Percentiles rank a stretch among this genome's conserved stretches.
phyloP scores from a whole-genome alignment of 2,888 invertebrate species.

The Cerastis rubricosa region DNA sequence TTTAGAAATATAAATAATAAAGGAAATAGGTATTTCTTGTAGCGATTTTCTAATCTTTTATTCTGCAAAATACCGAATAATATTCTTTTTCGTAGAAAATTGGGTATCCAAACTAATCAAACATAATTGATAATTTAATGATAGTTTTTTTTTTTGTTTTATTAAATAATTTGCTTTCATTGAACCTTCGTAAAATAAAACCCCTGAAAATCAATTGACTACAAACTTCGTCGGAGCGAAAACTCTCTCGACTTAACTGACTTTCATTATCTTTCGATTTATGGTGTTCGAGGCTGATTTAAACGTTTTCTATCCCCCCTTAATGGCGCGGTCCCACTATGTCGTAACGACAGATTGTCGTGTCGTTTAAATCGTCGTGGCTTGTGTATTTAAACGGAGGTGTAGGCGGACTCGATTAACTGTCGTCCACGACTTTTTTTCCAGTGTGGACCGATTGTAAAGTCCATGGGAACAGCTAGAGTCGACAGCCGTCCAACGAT shows the following conservation, averaged over 20 bases:
- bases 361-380: too few relatives aligned
- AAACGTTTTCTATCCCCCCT: slow-evolving; percentile 38
- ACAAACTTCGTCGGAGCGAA: slow-evolving; percentile 21
- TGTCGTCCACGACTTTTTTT: too few relatives aligned
- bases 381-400: too few relatives aligned
- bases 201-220: slow-evolving; percentile 22
- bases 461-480: too few relatives aligned
- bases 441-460: too few relatives aligned
- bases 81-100: background rate
- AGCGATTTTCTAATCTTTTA: background rate
- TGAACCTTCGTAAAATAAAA: background rate
- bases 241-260: slow-evolving; percentile 28
- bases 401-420: too few relatives aligned
- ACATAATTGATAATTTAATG: background rate
- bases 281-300: slow-evolving; percentile 46
- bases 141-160: background rate
- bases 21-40: background rate
- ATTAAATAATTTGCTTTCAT: background rate
- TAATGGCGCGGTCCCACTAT: background rate
- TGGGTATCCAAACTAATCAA: background rate
- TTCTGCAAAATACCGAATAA: background rate
- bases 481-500: too few relatives aligned
- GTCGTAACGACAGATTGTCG: too few relatives aligned
- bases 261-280: slow-evolving; percentile 32
- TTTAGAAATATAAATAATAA: background rate